These are phyloP conservation scores for Cheirogaleus major DNA, from an alignment of 2,797 vertebrate genomes.

Conservation along the genomic window DNA sequence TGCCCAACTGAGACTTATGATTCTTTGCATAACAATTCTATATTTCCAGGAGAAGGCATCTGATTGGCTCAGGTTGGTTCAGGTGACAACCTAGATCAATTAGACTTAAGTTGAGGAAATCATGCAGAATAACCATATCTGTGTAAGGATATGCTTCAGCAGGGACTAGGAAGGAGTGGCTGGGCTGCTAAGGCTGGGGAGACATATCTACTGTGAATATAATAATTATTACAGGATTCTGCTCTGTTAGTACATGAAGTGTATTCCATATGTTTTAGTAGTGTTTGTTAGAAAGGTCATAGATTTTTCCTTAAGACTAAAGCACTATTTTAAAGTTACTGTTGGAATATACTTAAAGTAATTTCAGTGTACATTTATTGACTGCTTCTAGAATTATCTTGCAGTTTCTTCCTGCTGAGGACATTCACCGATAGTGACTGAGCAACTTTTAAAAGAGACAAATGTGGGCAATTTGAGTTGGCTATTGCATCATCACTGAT, in stretches of 20 bases:
- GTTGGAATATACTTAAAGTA: neutral
- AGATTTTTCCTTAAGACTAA: neutral
- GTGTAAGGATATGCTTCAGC: neutral
- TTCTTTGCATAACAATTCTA: neutral
- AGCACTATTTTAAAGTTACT: neutral
- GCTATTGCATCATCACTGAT: neutral
- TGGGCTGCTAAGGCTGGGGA: neutral
- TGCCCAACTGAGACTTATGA: neutral
- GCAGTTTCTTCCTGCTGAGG: neutral
- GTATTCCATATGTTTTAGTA: neutral
- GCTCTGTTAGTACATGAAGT: neutral
- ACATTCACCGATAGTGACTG: neutral
- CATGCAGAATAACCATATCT: neutral
- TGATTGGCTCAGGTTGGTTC: neutral
- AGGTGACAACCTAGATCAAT: neutral
- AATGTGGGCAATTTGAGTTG: neutral
- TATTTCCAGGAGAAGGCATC: neutral
- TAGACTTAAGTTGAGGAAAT: neutral
- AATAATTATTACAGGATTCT: neutral
- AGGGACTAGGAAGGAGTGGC: neutral
- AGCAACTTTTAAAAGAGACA: neutral
- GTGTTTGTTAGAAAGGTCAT: neutral
- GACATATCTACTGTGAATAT: neutral
- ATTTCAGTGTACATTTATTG: conserved; percentile 7
- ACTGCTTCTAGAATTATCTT: conserved; percentile 10